Evolutionary conservation across 2,888 invertebrate species (phyloP).

Genomic region (Gymnosoma rotundatum): DNA sequence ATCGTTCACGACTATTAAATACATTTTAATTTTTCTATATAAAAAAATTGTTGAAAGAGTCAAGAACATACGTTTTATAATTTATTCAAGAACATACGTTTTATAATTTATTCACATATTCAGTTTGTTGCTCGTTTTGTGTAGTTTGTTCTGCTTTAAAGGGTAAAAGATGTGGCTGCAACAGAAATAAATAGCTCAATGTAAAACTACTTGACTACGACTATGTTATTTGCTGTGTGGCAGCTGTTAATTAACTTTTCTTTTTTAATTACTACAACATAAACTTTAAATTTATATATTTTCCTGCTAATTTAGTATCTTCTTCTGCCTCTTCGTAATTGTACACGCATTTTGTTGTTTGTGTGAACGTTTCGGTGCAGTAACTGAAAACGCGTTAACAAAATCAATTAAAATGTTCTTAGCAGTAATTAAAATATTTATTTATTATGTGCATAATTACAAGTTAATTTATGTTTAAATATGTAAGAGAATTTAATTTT

Average conservation of each 20-base stretch:
- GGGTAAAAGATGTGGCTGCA: conserved; percentile 27
- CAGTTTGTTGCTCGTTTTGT: conserved; percentile 21
- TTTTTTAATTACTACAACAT: conserved; percentile 58
- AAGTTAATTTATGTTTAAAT: conserved; percentile 45
- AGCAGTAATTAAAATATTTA: conserved; percentile 51
- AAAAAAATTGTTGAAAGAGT: background rate
- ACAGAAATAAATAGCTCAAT: conserved; percentile 20
- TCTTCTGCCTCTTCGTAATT: background rate
- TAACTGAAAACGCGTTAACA: conserved; percentile 54
- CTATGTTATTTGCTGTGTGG: conserved; percentile 19
- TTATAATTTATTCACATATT: conserved; percentile 59
- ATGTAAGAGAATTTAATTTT: background rate
- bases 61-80: conserved; percentile 10
- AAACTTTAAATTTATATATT: conserved; percentile 43
- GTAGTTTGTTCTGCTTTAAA: conserved; percentile 35
- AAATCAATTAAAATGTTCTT: conserved; percentile 59
- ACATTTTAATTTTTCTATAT: conserved; percentile 39
- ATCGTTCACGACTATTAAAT: background rate
- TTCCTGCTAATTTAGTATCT: conserved; percentile 30
- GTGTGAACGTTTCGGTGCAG: conserved; percentile 27
- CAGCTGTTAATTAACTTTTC: conserved; percentile 52
- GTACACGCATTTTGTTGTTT: conserved; percentile 14
- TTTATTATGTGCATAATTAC: conserved; percentile 60
- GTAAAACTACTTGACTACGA: conserved; percentile 26
- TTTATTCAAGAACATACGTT: conserved; percentile 28